phyloP scores from a whole-genome alignment of 2,797 vertebrate species.

The Cottoperca gobio region DNA sequence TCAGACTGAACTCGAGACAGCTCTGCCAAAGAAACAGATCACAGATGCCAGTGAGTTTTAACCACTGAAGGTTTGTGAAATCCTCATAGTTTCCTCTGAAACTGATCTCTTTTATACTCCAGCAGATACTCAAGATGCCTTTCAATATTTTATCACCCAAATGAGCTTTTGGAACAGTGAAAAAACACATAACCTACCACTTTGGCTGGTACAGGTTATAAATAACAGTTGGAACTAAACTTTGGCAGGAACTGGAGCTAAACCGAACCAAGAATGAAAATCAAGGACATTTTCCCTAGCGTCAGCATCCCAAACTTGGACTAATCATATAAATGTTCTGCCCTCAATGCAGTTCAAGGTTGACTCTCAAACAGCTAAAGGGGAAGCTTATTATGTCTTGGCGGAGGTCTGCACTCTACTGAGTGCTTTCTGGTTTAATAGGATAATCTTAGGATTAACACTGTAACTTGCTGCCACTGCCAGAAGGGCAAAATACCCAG shows the following conservation, averaged over 20 bases:
- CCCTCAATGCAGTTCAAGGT: background rate
- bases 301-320: background rate
- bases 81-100: background rate
- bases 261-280: background rate
- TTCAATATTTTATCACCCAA: background rate
- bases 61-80: background rate
- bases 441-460: slow-evolving; percentile 34
- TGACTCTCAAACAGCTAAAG: slow-evolving; percentile 1
- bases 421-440: slow-evolving; percentile 25
- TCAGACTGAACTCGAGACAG: slow-evolving; percentile 98
- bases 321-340: background rate
- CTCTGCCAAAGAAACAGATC: slow-evolving; percentile 85
- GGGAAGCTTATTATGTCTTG: background rate
- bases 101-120: too few relatives aligned
- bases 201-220: background rate
- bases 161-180: background rate
- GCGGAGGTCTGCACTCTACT: background rate
- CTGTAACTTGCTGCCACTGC: background rate
- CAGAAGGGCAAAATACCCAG: slow-evolving; percentile 8
- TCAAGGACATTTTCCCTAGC: background rate
- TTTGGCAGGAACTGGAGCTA: background rate
- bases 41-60: background rate
- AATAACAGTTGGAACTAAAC: background rate
- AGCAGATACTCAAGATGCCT: background rate
- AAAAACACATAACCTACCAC: background rate